Base-by-base conservation (phyloP, 2,113 vertebrate species). In the Tragelaphus imberbis region DNA sequence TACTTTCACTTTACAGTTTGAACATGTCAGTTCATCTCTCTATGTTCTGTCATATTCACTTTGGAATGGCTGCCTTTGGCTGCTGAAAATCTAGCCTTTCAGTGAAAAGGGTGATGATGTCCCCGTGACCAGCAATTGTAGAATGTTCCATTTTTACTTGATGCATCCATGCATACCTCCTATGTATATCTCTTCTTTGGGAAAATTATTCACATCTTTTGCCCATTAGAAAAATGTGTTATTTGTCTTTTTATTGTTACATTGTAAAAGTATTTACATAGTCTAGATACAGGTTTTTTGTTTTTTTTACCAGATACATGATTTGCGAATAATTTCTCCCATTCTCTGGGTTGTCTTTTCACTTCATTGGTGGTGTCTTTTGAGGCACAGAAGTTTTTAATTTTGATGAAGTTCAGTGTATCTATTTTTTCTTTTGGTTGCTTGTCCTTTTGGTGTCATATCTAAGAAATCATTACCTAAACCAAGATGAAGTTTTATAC, bases 111-210 rank as follows among this genome's bases (percentile, higher is more conserved):
- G 99, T 98, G 98, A 99, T 99, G 99, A 99, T 98, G 99, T 99
- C 99, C 99, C 99, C 99, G 99, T 99, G 99, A 99, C 99, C 99
- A 99, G 99, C 99, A 99, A 99, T 99, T 99, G 99, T 99, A 99
- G 99, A 99, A 99, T 99, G 99, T 99, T 99, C 99, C 99, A 98
- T 99, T 99, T 99, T 99, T 99, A 99, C 99, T 99, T 99, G 99
- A 99, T 99, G 99, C 99, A 99, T 99, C 99, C 99, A 99, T 99
- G 99, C 99, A 99, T 99, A 99, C 99, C 99, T 99, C 99, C 99
- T 99, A 99, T 79, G 40, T 49, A 23, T 59, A 15, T 94, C 30
- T 63, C 28, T 80, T 65, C 82, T 95, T 91, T 80, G 36, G 71
- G 47, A 28, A 91, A 91, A 87, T 56, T 87, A 68, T 95, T 91